These are phyloP conservation scores for Thereuonema tuberculata DNA, from an alignment of 1,140 invertebrate genomes.

Conservation along the genomic window DNA sequence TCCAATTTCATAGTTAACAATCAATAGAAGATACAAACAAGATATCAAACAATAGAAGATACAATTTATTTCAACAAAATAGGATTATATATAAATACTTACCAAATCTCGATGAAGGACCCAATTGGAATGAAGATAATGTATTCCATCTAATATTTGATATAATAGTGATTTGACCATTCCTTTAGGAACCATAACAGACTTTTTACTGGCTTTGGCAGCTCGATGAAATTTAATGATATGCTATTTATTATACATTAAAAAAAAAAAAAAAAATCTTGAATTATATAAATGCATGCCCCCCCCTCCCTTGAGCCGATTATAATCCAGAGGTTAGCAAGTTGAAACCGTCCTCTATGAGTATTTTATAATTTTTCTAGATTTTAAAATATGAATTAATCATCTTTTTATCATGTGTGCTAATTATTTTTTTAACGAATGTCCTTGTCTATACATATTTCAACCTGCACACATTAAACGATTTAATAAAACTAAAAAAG, in stretches of 20 bases:
- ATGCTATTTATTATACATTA: conserved; percentile 56
- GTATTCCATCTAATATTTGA: conserved; percentile 98
- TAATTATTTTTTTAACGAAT: too few species aligned
- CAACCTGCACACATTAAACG: too few species aligned
- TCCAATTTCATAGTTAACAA: too few species aligned
- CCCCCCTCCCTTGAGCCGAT: too few species aligned
- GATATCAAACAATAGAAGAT: too few species aligned
- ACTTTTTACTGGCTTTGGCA: conserved; percentile 95
- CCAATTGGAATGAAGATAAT: conserved; percentile 99
- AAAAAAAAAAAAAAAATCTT: conserved; percentile 12
- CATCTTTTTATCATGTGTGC: too few species aligned
- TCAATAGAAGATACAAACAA: too few species aligned
- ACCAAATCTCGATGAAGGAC: conserved; percentile 96
- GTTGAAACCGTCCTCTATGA: not conserved
- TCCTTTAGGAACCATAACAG: conserved; percentile 86
- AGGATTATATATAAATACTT: conserved; percentile 29
- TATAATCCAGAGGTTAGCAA: too few species aligned
- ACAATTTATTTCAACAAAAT: too few species aligned
- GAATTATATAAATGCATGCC: not conserved
- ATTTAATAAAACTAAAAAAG: too few species aligned
- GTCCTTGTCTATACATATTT: too few species aligned
- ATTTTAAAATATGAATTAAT: too few species aligned
- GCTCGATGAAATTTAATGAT: conserved; percentile 99
- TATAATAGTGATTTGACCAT: conserved; percentile 98
- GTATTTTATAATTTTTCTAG: not conserved